Conservation (phyloP, 2,797 vertebrate species). For the Podarcis lilfordi region DNA sequence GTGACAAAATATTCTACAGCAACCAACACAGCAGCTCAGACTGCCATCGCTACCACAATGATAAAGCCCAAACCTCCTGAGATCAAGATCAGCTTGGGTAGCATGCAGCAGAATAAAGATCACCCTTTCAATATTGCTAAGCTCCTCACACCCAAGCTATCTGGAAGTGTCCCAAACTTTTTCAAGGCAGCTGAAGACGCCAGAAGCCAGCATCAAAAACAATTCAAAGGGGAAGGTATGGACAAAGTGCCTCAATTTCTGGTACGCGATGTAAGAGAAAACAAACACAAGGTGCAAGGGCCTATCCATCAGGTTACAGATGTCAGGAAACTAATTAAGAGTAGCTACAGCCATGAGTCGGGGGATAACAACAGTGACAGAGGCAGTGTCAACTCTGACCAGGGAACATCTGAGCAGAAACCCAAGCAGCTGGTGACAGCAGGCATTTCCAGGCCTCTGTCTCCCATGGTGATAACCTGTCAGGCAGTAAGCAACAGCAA, state of each 20-base stretch:
- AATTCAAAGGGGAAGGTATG: conserved; percentile 79
- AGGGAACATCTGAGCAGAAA: conserved; percentile 77
- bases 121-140: conserved; percentile 89
- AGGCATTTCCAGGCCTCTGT: conserved; percentile 74
- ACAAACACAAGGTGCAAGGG: conserved; percentile 86
- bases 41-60: conserved; percentile 47
- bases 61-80: conserved; percentile 82
- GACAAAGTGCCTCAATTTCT: conserved; percentile 91
- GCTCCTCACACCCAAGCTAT: conserved; percentile 90
- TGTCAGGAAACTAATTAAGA: conserved; percentile 95
- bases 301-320: conserved; percentile 95
- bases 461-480: conserved; percentile 92
- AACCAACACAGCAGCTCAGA: conserved; percentile 52
- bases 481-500: conserved; percentile 87
- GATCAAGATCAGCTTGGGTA: conserved; percentile 91
- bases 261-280: conserved; percentile 90
- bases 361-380: conserved; percentile 84
- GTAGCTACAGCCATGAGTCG: conserved; percentile 87
- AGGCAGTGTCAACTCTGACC: conserved; percentile 74
- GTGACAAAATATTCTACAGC: conserved; percentile 72
- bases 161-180: conserved; percentile 69
- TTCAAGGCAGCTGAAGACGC: conserved; percentile 77
- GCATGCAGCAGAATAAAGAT: conserved; percentile 82
- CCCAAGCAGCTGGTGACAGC: conserved; percentile 73
- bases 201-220: conserved; percentile 72